A percentile compares a stretch with the other conserved stretches of the same genome.
These are phyloP conservation scores for Drosophila cyrtoloma DNA, from an alignment of 2,888 invertebrate genomes.

Conservation along the genomic window DNA sequence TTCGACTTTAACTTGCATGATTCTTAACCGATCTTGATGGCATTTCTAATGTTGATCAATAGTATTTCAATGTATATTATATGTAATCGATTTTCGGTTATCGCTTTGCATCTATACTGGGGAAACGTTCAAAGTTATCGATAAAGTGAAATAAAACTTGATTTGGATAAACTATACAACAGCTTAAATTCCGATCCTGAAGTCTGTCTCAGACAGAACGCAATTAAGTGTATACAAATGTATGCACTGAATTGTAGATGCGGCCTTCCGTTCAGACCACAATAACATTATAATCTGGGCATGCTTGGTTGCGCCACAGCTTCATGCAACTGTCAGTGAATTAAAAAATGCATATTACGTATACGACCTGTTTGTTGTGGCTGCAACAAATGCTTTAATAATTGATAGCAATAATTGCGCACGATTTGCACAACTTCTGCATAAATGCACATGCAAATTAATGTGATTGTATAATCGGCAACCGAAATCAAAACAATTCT, in stretches of 20 bases:
- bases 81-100: not conserved
- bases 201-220: not conserved
- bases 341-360: conserved; percentile 36
- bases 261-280: not conserved
- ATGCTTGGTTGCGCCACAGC: not conserved
- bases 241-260: not conserved
- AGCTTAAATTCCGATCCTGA: not conserved
- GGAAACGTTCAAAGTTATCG: not conserved
- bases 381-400: conserved; percentile 42
- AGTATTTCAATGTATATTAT: not conserved
- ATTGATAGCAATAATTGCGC: conserved; percentile 58
- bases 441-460: conserved; percentile 52
- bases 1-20: not conserved
- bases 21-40: not conserved
- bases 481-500: too few relatives aligned
- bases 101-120: not conserved
- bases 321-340: not conserved
- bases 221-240: not conserved
- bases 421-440: conserved; percentile 53
- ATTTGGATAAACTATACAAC: not conserved
- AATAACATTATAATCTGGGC: not conserved
- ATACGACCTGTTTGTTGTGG: conserved; percentile 36
- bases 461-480: conserved; percentile 5
- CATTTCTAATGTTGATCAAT: not conserved
- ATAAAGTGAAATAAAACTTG: too few relatives aligned